phyloP scores from a whole-genome alignment of 2,888 invertebrate genomes.

The Deilephila porcellus region DNA sequence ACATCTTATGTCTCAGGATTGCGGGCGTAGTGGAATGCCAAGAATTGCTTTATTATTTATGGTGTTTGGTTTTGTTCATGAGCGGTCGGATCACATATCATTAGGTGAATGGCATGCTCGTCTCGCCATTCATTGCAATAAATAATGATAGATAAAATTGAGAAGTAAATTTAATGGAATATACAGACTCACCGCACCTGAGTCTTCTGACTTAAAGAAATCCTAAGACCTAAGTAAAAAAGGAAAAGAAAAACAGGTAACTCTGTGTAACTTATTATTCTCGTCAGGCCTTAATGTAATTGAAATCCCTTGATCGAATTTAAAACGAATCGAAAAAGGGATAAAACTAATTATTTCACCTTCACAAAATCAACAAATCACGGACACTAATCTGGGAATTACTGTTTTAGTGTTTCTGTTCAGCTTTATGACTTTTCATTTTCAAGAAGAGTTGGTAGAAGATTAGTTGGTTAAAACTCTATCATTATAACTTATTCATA shows the following conservation, averaged over 20 bases:
- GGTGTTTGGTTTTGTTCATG: too few relatives aligned
- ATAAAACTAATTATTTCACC: slow-evolving; percentile 4
- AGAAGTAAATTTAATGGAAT: neutral
- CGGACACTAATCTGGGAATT: neutral
- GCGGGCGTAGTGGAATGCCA: too few relatives aligned
- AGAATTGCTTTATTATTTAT: too few relatives aligned
- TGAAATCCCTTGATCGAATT: slow-evolving; percentile 19
- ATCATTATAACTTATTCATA: too few relatives aligned
- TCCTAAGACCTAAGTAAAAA: neutral
- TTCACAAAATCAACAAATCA: slow-evolving; percentile 14
- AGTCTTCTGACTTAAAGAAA: neutral
- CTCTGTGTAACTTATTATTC: slow-evolving; percentile 13
- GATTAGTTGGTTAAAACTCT: too few relatives aligned
- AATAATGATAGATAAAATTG: too few relatives aligned
- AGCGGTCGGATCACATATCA: too few relatives aligned
- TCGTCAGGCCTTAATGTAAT: slow-evolving; percentile 14
- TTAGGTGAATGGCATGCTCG: too few relatives aligned
- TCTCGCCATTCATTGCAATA: too few relatives aligned
- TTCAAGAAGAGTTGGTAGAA: too few relatives aligned
- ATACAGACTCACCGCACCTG: neutral
- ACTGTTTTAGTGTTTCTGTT: neutral
- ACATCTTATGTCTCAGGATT: too few relatives aligned
- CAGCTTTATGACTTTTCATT: too few relatives aligned
- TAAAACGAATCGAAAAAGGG: slow-evolving; percentile 20
- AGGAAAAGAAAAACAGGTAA: neutral